Conservation (phyloP, 2,888 invertebrate species). For the Idaea dimidiata region DNA sequence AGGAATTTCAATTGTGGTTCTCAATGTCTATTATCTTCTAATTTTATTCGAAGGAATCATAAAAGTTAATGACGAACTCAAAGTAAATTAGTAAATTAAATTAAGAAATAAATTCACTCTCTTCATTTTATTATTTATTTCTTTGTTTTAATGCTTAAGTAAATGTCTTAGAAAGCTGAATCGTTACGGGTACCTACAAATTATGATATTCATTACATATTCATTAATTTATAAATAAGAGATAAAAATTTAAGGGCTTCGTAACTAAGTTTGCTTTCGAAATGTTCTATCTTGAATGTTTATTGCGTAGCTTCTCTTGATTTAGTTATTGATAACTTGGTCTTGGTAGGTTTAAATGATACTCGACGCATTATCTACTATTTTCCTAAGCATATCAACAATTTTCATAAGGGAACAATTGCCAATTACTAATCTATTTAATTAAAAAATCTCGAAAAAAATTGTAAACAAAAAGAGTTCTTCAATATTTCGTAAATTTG, state of each 20-base stretch:
- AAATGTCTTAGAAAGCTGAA: background rate
- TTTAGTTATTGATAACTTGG: slow-evolving; percentile 14
- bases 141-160: background rate
- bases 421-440: no score
- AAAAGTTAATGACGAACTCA: background rate
- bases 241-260: slow-evolving; percentile 23
- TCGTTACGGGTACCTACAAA: background rate
- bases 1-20: background rate
- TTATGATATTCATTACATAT: slow-evolving; percentile 23
- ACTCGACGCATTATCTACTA: no score
- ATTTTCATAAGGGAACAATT: no score
- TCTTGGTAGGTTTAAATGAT: no score
- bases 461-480: no score
- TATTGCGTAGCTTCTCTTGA: slow-evolving; percentile 15
- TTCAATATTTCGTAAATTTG: no score
- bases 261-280: slow-evolving; percentile 22
- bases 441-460: no score
- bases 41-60: background rate
- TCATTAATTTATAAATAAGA: slow-evolving; percentile 24
- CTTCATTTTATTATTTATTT: background rate
- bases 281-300: slow-evolving; percentile 16
- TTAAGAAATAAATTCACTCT: background rate
- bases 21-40: background rate
- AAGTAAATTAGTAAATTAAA: no score
- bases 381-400: background rate